phyloP scores from a whole-genome alignment of 2,888 invertebrate genomes.

The Theretra japonica region DNA sequence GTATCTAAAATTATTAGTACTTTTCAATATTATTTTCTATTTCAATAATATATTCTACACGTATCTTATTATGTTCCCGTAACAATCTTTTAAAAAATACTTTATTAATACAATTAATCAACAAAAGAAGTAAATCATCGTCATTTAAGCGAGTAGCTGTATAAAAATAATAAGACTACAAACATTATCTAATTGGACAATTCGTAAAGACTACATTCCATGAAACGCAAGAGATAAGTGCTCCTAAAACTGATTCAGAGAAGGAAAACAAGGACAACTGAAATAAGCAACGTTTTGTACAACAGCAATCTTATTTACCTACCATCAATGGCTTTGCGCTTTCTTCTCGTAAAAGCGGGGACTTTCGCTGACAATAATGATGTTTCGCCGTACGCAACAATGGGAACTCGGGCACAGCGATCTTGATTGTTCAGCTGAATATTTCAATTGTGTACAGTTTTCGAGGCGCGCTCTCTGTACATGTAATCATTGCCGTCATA shows the following conservation, averaged over 20 bases:
- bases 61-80: too few species aligned
- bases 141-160: neutral
- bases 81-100: too few species aligned
- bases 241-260: slow-evolving; percentile 44
- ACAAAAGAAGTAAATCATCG: neutral
- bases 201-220: neutral
- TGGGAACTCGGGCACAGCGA: slow-evolving; percentile 58
- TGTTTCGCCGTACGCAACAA: slow-evolving; percentile 62
- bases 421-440: slow-evolving; percentile 64
- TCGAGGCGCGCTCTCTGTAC: slow-evolving; percentile 49
- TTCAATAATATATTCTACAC: too few species aligned
- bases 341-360: slow-evolving; percentile 64
- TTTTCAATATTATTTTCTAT: too few species aligned
- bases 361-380: slow-evolving; percentile 70
- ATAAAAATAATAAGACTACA: neutral
- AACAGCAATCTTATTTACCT: slow-evolving; percentile 60
- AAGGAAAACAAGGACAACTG: slow-evolving; percentile 47
- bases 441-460: slow-evolving; percentile 64
- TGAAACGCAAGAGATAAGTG: slow-evolving; percentile 33
- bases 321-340: slow-evolving; percentile 65
- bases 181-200: neutral
- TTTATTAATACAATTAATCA: too few species aligned
- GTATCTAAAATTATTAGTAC: too few species aligned
- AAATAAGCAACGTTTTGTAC: slow-evolving; percentile 53
- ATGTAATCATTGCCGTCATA: slow-evolving; percentile 53